phyloP scores from a whole-genome alignment of 2,113 vertebrate species.

The Erpornis zantholeuca region DNA sequence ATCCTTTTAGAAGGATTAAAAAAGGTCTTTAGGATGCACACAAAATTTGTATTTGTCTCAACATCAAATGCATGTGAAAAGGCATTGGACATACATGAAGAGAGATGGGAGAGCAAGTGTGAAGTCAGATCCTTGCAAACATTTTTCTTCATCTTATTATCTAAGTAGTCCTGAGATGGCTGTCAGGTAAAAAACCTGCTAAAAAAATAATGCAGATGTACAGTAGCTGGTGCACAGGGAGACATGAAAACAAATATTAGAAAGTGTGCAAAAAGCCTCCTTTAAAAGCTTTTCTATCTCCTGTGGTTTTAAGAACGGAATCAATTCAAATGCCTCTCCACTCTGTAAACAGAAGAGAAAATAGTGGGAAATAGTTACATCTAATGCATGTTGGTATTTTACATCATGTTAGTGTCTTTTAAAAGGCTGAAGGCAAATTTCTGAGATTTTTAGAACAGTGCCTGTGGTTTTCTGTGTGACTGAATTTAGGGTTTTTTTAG shows the following conservation, averaged over 20 bases:
- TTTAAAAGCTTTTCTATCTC: slow-evolving; percentile 60
- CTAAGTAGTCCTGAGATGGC: not conserved
- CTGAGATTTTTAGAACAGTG: not conserved
- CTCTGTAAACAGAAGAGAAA: not conserved
- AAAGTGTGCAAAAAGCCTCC: slow-evolving; percentile 30
- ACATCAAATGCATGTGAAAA: not conserved
- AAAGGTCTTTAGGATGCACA: not conserved
- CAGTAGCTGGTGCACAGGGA: not conserved
- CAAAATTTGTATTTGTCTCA: not conserved
- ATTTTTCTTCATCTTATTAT: slow-evolving; percentile 15
- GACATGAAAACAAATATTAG: slow-evolving; percentile 39
- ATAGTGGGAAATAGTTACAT: not conserved
- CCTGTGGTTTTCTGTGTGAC: not conserved
- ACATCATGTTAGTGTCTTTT: not conserved
- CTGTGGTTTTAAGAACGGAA: slow-evolving; percentile 29
- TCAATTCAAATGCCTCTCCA: not conserved
- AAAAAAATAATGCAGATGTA: slow-evolving; percentile 26
- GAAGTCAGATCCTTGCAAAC: not conserved
- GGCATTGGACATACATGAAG: not conserved
- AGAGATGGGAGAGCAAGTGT: not conserved
- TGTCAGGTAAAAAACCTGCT: not conserved
- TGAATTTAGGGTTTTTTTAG: not conserved
- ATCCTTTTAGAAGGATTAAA: not conserved
- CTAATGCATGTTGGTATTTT: not conserved
- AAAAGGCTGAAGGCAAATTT: not conserved